These are phyloP conservation scores for Drosophila kurseongensis DNA, from an alignment of 1,140 invertebrate genomes.

Conservation along the genomic window DNA sequence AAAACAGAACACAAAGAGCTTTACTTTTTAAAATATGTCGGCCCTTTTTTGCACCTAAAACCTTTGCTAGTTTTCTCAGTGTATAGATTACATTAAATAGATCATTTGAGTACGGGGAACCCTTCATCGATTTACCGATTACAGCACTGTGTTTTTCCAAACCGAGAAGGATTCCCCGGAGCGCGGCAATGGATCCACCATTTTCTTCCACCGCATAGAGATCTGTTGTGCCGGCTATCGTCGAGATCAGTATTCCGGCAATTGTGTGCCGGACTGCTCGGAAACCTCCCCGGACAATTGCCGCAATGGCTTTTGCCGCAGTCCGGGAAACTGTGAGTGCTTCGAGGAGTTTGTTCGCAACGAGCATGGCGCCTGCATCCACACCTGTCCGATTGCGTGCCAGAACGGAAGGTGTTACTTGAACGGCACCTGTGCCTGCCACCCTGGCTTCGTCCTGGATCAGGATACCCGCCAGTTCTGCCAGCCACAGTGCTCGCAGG, in stretches of 20 bases:
- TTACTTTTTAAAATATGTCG: too few relatives aligned
- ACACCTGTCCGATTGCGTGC: conserved; percentile 78
- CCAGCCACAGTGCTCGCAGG: conserved; percentile 79
- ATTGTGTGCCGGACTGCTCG: conserved; percentile 86
- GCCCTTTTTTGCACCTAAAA: too few relatives aligned
- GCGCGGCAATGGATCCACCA: conserved; percentile 73
- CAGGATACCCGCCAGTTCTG: conserved; percentile 85
- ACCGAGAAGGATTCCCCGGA: conserved; percentile 36
- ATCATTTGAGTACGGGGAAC: background rate
- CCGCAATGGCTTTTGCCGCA: conserved; percentile 86
- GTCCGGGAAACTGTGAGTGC: conserved; percentile 87
- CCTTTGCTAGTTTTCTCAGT: too few relatives aligned
- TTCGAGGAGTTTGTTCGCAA: conserved; percentile 87
- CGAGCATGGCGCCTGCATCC: conserved; percentile 65
- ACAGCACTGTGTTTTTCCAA: conserved; percentile 72
- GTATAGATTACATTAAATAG: background rate
- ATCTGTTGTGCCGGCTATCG: conserved; percentile 88
- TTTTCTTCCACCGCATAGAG: conserved; percentile 84
- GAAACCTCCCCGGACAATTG: conserved; percentile 84
- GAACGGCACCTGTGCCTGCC: conserved; percentile 87
- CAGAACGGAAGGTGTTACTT: conserved; percentile 84
- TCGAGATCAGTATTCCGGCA: conserved; percentile 84
- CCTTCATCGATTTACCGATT: background rate
- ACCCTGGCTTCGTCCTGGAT: conserved; percentile 87
- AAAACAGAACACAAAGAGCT: too few relatives aligned